Base-by-base conservation (phyloP, 64 coral and sea anemone genomes). In the Anthopleura sola region DNA sequence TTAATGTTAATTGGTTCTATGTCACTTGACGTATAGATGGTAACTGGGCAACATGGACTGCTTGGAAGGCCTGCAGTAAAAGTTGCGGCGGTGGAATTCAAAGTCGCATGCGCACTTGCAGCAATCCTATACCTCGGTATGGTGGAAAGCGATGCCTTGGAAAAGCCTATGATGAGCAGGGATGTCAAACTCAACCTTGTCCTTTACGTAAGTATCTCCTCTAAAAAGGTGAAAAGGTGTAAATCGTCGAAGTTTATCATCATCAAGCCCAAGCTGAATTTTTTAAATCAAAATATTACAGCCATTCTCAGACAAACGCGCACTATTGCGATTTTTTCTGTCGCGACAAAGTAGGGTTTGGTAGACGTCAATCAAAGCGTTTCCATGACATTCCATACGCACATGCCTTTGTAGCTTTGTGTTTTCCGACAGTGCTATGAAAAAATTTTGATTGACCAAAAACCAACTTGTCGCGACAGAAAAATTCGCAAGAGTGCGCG, bases 31-130 rank as follows among this genome's bases (percentile, higher is more conserved):
- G 15, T 48, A 6, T n/a, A 83, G 82, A 83, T 55, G 82, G 82
- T 49, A 39, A 36, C 3, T 83, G 82, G 82, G 14, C 82, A 26
- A 19, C 6, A 54, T 83, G 82, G 82, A 56, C 55, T 5, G 16
- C 50, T 21, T 83, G 82, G 82, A 18, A 49, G 58, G 46, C 48
- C 82, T 83, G 82, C 82, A 83, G 82, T 83, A 83, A 60, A 60
- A 83, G 37, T n/a, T 83, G 82, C 23, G 55, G 82, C 82, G 82
- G 82, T 83, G 82, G 82, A 15, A 83, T 83, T 23, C 82, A 83
- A 56, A 56, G 23, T 20, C 82, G 82, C 82, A 60, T 83, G 51
- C 82, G 82, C 49, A 60, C 33, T 57, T 83, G 82, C 20, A 54
- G 37, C 49, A 83, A 83, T 29, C 82, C 82, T 9, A 55, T 83